phyloP scores from a whole-genome alignment of 2,888 invertebrate genomes.

The Poecilobothrus nobilitatus region DNA sequence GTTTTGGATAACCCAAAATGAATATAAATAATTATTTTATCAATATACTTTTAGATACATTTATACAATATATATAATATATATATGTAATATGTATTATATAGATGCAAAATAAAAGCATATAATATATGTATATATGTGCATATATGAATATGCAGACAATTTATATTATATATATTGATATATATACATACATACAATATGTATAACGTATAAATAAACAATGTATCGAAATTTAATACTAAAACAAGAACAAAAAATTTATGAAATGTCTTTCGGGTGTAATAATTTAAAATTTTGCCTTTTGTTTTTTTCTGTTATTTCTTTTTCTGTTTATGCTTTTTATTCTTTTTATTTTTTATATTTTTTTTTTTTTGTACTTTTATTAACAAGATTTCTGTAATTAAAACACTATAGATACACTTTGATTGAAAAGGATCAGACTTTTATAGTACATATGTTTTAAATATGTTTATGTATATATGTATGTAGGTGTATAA shows the following conservation, averaged over 20 bases:
- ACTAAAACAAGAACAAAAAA: not conserved
- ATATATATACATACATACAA: not conserved
- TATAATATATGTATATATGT: no score
- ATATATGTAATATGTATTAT: no score
- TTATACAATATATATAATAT: no score
- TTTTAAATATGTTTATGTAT: no score
- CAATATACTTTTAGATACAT: not conserved
- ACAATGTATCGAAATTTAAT: constrained; percentile 1
- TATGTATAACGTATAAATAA: not conserved
- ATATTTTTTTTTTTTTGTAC: no score
- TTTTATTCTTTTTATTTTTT: no score
- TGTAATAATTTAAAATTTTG: not conserved
- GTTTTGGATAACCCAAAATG: not conserved
- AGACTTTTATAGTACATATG: no score
- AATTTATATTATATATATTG: not conserved
- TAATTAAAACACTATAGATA: not conserved
- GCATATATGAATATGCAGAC: not conserved
- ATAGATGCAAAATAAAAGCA: no score
- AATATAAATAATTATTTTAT: not conserved
- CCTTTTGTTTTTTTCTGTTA: no score
- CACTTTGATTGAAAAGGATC: no score
- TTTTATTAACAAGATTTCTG: constrained; percentile 1
- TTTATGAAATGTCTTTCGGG: not conserved
- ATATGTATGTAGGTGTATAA: no score
- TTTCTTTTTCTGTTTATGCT: no score